Conservation (phyloP, 2,113 vertebrate genomes). For the Numenius arquata region DNA sequence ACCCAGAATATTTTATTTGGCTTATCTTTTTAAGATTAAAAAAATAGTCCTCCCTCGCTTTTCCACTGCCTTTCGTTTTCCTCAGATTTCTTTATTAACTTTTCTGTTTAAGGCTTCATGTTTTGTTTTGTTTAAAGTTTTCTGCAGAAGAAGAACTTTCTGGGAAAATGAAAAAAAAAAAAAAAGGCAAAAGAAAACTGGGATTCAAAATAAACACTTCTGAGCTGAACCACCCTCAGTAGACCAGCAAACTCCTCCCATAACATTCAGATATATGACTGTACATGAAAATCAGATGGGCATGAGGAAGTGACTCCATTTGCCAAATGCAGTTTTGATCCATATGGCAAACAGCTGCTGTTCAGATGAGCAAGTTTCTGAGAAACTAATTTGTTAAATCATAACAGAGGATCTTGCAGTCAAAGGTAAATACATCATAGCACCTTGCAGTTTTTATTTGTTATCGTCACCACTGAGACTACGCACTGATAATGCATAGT, state of each 20-base stretch:
- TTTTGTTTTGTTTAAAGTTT: not conserved
- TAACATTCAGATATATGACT: slow-evolving; percentile 6
- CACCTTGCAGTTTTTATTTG: slow-evolving; percentile 7
- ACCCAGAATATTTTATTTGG: not conserved
- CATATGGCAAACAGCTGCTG: slow-evolving; percentile 60
- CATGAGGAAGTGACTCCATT: slow-evolving; percentile 5
- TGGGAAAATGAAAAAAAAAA: not conserved
- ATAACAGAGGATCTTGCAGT: not conserved
- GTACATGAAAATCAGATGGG: slow-evolving; percentile 56
- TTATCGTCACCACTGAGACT: not conserved
- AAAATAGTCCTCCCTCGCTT: not conserved
- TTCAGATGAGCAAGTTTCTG: slow-evolving; percentile 28
- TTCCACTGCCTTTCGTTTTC: not conserved
- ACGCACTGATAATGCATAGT: not conserved
- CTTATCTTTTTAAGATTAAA: not conserved
- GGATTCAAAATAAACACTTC: slow-evolving; percentile 9
- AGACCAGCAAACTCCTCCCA: not conserved
- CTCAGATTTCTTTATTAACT: not conserved
- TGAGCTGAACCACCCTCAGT: not conserved
- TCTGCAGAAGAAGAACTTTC: not conserved
- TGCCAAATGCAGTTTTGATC: slow-evolving; percentile 35
- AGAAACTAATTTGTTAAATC: slow-evolving; percentile 31
- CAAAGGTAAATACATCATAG: not conserved
- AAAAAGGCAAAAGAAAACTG: not conserved
- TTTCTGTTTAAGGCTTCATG: not conserved